These are phyloP conservation scores for Ianthella basta DNA, from an alignment of 37 sponge, comb jelly and placozoan genomes.

Conservation along the genomic window DNA sequence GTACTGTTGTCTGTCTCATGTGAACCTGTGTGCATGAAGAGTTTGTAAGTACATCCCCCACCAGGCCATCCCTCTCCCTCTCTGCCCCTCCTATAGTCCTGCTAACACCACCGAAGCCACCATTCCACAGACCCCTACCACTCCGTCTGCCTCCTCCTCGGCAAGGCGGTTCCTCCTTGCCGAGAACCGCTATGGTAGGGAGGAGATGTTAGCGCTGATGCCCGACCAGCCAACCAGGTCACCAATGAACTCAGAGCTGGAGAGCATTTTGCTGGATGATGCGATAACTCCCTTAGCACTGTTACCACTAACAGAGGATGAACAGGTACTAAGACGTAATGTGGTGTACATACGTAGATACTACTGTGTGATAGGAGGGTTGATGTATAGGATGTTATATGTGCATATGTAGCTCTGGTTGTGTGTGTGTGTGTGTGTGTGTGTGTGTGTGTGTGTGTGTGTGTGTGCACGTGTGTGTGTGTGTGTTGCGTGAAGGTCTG, in stretches of 20 bases:
- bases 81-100: conserved; percentile 24
- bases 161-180: conserved; percentile 56
- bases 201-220: conserved; percentile 73
- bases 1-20: too few species aligned
- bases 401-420: too few species aligned
- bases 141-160: conserved; percentile 20
- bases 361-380: too few species aligned
- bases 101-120: conserved; percentile 4
- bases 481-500: background rate
- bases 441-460: too few species aligned
- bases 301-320: conserved; percentile 74
- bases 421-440: too few species aligned
- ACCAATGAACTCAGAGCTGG: conserved; percentile 15
- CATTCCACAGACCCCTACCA: background rate
- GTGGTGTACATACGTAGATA: too few species aligned
- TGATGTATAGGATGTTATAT: too few species aligned
- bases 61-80: too few species aligned
- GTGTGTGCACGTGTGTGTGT: background rate
- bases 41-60: too few species aligned
- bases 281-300: conserved; percentile 55
- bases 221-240: conserved; percentile 32
- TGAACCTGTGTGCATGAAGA: too few species aligned
- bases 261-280: conserved; percentile 23
- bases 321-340: too few species aligned
- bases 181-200: conserved; percentile 75